Evolutionary conservation across 2,888 invertebrate genomes (phyloP).

Genomic region (Altica lythri): DNA sequence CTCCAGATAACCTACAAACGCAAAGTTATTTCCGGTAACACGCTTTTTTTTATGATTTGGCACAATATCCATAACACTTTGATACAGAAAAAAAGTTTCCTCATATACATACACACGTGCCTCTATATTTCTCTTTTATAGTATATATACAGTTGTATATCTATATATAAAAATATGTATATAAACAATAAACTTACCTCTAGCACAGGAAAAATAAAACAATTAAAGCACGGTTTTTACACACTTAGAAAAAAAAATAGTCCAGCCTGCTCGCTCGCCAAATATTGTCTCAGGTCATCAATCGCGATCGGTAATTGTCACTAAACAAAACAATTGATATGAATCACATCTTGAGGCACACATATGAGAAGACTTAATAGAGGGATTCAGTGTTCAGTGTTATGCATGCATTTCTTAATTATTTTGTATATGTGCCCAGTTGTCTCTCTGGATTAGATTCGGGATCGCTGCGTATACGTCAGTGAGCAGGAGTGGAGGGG

Average conservation of each 20-base stretch:
- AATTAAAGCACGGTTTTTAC: too few relatives aligned
- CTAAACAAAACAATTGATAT: conserved; percentile 22
- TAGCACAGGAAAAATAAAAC: neutral
- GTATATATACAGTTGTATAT: too few relatives aligned
- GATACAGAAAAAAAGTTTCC: conserved; percentile 1
- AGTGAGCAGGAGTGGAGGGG: conserved; percentile 34
- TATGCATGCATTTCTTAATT: conserved; percentile 36
- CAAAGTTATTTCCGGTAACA: conserved; percentile 23
- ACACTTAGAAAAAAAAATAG: too few relatives aligned
- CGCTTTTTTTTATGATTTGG: conserved; percentile 20
- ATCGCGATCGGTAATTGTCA: conserved; percentile 11
- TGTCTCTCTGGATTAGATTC: conserved; percentile 44
- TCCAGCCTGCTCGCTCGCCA: too few relatives aligned
- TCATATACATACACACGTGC: conserved; percentile 7
- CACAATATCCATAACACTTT: conserved; percentile 10
- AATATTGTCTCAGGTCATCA: too few relatives aligned
- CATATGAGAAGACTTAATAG: conserved; percentile 35
- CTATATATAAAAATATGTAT: too few relatives aligned
- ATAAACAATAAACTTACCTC: conserved; percentile 1
- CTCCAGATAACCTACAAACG: conserved; percentile 16
- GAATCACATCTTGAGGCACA: conserved; percentile 32
- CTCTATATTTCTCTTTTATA: neutral
- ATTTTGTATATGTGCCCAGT: conserved; percentile 36
- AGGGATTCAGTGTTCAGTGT: conserved; percentile 33
- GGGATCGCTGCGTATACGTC: conserved; percentile 40